phyloP scores from a whole-genome alignment of 2,888 invertebrate genomes.

The Lottia scabra region DNA sequence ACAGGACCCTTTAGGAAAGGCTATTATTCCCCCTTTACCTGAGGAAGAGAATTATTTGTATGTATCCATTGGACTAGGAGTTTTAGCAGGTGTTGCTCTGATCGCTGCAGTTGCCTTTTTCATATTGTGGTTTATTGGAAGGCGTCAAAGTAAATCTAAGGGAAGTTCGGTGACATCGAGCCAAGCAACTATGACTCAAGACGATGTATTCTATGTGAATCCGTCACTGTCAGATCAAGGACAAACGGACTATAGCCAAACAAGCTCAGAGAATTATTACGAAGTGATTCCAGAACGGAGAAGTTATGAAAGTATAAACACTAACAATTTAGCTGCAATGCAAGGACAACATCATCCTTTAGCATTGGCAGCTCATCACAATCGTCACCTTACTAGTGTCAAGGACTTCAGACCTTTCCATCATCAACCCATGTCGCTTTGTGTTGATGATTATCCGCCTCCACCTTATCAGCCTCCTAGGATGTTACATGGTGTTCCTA shows the following conservation, averaged over 20 bases:
- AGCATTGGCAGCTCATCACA: slow-evolving; percentile 5
- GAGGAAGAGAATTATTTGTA: slow-evolving; percentile 38
- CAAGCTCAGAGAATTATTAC: slow-evolving; percentile 62
- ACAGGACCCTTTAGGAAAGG: slow-evolving; percentile 53
- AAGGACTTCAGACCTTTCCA: slow-evolving; percentile 24
- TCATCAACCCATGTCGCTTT: slow-evolving; percentile 38
- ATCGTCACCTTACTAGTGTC: slow-evolving; percentile 17
- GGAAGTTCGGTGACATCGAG: slow-evolving; percentile 59
- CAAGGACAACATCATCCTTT: slow-evolving; percentile 26
- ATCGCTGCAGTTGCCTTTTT: slow-evolving; percentile 52
- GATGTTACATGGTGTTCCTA: slow-evolving; percentile 29
- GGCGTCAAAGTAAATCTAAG: slow-evolving; percentile 42
- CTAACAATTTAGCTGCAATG: slow-evolving; percentile 44
- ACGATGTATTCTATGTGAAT: slow-evolving; percentile 62
- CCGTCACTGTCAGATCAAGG: slow-evolving; percentile 58
- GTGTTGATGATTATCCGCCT: slow-evolving; percentile 59
- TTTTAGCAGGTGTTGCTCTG: slow-evolving; percentile 53
- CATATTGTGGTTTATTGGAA: slow-evolving; percentile 47
- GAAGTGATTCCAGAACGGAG: slow-evolving; percentile 62
- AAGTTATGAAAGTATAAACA: slow-evolving; percentile 61
- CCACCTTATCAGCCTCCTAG: slow-evolving; percentile 59
- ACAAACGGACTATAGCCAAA: slow-evolving; percentile 56
- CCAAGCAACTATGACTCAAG: slow-evolving; percentile 63
- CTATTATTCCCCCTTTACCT: slow-evolving; percentile 41
- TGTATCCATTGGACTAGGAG: slow-evolving; percentile 52